Evolutionary conservation across 2,888 invertebrate genomes (phyloP).

Genomic region (Asteroscopus sphinx): DNA sequence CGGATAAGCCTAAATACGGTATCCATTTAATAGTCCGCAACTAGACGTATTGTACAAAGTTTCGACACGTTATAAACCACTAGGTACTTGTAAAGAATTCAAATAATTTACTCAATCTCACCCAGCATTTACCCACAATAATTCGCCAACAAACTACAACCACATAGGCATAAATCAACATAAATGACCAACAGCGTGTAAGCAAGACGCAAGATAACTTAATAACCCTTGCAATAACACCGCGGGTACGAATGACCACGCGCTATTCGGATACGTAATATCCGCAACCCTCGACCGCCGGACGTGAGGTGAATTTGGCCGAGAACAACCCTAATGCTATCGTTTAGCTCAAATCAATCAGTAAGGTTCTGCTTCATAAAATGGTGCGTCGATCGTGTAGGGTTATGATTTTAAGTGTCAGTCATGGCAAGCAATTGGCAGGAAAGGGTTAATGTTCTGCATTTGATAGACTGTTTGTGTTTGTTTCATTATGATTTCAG

Average conservation of each 20-base stretch:
- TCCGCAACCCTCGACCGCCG: conserved; percentile 51
- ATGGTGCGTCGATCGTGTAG: conserved; percentile 41
- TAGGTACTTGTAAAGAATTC: background rate
- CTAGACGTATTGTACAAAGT: too few species aligned
- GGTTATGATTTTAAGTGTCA: conserved; percentile 47
- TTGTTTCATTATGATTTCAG: too few species aligned
- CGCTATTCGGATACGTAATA: conserved; percentile 57
- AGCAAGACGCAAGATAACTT: conserved; percentile 55
- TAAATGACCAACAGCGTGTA: conserved; percentile 52
- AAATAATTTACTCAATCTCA: conserved; percentile 1
- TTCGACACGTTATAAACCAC: too few species aligned
- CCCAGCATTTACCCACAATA: conserved; percentile 11
- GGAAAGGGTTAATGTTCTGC: background rate
- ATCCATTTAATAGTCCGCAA: too few species aligned
- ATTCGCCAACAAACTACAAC: conserved; percentile 22
- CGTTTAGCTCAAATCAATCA: conserved; percentile 57
- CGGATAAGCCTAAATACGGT: too few species aligned
- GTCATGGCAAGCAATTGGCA: conserved; percentile 22
- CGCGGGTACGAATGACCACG: conserved; percentile 56
- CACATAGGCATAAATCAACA: conserved; percentile 45
- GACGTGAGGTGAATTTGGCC: conserved; percentile 53
- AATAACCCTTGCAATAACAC: conserved; percentile 57
- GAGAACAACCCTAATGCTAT: conserved; percentile 48
- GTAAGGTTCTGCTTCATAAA: conserved; percentile 45
- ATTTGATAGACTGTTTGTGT: too few species aligned